phyloP scores from a whole-genome alignment of 2,113 vertebrate genomes.

The Pelecanoides urinatrix region DNA sequence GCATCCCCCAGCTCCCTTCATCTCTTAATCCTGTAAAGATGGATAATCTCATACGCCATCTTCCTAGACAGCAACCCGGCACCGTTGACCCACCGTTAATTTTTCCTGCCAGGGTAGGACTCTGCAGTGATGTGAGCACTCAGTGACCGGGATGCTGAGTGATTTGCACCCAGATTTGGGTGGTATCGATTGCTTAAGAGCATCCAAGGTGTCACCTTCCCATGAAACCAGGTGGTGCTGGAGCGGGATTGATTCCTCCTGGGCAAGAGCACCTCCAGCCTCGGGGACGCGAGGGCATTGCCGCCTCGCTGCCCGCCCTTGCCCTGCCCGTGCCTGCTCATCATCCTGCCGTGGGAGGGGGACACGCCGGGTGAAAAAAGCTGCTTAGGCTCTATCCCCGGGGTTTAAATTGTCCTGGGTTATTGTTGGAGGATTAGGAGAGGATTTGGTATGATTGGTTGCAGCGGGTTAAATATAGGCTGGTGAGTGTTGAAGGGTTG shows the following conservation, averaged over 20 bases:
- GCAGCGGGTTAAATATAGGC: slow-evolving; percentile 53
- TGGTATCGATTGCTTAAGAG: neutral
- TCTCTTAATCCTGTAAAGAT: neutral
- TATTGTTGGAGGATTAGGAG: slow-evolving; percentile 41
- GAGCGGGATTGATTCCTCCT: neutral
- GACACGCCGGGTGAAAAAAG: neutral
- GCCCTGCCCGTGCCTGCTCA: neutral
- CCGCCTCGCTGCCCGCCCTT: neutral
- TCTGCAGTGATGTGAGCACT: rapidly evolving
- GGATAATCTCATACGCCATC: rapidly evolving
- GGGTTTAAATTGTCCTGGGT: slow-evolving; percentile 54
- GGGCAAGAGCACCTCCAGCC: neutral
- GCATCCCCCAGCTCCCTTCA: neutral
- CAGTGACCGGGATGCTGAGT: neutral
- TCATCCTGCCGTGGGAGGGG: neutral
- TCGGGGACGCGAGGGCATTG: rapidly evolving
- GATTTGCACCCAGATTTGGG: neutral
- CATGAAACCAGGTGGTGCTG: neutral
- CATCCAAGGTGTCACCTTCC: neutral
- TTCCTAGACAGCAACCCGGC: neutral
- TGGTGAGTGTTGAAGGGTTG: neutral
- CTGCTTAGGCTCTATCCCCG: slow-evolving; percentile 42
- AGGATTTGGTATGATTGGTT: slow-evolving; percentile 49
- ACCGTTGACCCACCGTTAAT: neutral
- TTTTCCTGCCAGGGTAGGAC: neutral